These are phyloP conservation scores for Sebastolobus altivelis DNA, from an alignment of 2,797 vertebrate genomes.

Conservation along the genomic window DNA sequence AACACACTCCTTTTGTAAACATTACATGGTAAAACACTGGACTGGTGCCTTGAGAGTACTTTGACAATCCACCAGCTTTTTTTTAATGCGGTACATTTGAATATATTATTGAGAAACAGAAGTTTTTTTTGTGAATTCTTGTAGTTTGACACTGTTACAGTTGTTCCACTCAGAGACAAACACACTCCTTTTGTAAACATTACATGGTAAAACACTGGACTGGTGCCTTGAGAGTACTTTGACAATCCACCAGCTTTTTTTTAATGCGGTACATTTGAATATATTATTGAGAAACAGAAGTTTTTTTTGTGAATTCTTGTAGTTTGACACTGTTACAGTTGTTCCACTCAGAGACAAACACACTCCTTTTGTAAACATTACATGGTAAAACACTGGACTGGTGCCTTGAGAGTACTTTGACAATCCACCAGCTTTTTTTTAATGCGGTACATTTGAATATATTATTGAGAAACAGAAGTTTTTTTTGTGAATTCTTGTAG, in stretches of 20 bases:
- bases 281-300: constrained; percentile 39
- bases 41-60: constrained; percentile 19
- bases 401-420: constrained; percentile 25
- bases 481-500: constrained; percentile 43
- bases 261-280: constrained; percentile 42
- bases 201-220: too few relatives aligned
- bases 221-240: constrained; percentile 23
- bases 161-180: constrained; percentile 39
- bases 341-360: constrained; percentile 40
- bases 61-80: constrained; percentile 35
- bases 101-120: constrained; percentile 47
- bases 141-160: constrained; percentile 46
- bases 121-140: constrained; percentile 37
- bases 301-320: constrained; percentile 42
- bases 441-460: constrained; percentile 48
- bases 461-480: constrained; percentile 35
- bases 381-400: too few relatives aligned
- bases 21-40: too few relatives aligned
- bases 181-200: constrained; percentile 46
- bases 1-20: constrained; percentile 49
- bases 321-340: constrained; percentile 43
- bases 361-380: constrained; percentile 49
- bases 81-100: constrained; percentile 37
- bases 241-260: constrained; percentile 32
- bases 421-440: constrained; percentile 28